Base-by-base conservation (phyloP, 2,888 invertebrate genomes). In the Ctena decussata region DNA sequence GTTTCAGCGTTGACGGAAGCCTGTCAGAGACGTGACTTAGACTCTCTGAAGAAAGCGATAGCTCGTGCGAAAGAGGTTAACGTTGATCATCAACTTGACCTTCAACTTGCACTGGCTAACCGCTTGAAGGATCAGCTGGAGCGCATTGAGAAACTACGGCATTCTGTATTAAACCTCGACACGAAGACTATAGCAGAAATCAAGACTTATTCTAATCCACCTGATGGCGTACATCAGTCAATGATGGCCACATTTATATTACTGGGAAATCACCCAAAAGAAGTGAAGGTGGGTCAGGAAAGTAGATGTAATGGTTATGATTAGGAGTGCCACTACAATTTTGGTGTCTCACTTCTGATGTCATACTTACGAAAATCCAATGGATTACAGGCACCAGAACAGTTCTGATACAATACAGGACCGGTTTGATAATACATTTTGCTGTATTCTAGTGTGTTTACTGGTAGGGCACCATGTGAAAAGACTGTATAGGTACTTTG, bases 161-260 rank as follows among this genome's bases (percentile, higher is more conserved):
- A 94, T 80, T 91, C 93, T 8, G 94, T 95, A 11, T 84, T 95
- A 27, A 92, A 92, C 53, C 91, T 95, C 90, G 94, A 95, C 85
- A 92, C 91, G 80, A 94, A 93, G 82, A 94, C 95, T 0, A 92
- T 95, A 18, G 91, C 95, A 3, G 95, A 95, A 87, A 91, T 95
- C 78, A 94, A 93, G 87, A 92, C 94, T 0, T 95, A 95, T 87
- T 76, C 89, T 37, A 93, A 92, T 30, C 95, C 95, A 1, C 95
- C 95, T 21, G 92, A 92, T 41, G 93, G 93, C 6, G 92, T 95
- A 1, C 93, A 94, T 74, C 91, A 90, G 75, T 92, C 93, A 24
- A 92, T 95, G 89, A 91, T 90, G 85, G 94, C 94, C 0, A 93
- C 95, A 0, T 94, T 94, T 85, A 77, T 95, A 72, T 85, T 95